A percentile compares a stretch with the other conserved stretches of the same genome.
These are phyloP conservation scores for Ictalurus furcatus DNA, from an alignment of 2,113 vertebrate species.

Conservation along the genomic window DNA sequence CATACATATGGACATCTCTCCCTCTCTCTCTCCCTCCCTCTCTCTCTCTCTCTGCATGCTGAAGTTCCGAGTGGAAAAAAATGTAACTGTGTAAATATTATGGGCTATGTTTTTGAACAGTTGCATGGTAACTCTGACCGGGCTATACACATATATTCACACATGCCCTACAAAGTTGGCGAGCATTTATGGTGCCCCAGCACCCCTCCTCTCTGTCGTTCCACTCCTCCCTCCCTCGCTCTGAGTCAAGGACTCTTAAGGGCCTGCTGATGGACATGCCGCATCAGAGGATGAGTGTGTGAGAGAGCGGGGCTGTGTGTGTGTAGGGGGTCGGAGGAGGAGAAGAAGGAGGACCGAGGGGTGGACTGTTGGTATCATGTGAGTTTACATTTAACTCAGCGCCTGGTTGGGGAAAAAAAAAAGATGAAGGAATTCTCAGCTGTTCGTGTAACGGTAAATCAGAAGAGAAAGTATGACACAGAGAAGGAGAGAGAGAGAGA, in stretches of 20 bases:
- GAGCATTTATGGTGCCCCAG: constrained; percentile 49
- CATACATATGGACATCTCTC: constrained; percentile 31
- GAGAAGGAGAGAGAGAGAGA: not conserved
- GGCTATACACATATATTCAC: constrained; percentile 56
- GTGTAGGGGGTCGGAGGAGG: not conserved
- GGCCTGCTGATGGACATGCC: constrained; percentile 69
- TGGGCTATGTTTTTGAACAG: constrained; percentile 69
- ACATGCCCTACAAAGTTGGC: constrained; percentile 61
- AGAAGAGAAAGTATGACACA: not conserved
- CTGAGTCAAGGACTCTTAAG: constrained; percentile 71
- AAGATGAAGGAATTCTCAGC: constrained; percentile 3
- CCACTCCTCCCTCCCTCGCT: constrained; percentile 37
- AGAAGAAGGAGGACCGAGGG: not conserved
- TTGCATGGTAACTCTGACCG: constrained; percentile 72
- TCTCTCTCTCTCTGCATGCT: constrained; percentile 43
- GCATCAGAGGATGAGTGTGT: constrained; percentile 55
- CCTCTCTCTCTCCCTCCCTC: constrained; percentile 42
- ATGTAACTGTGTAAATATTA: constrained; percentile 76
- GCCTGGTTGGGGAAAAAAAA: constrained; percentile 24
- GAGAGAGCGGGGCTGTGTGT: not conserved
- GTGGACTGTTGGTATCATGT: constrained; percentile 15
- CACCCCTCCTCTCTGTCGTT: constrained; percentile 19
- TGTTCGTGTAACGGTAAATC: not conserved
- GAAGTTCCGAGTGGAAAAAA: constrained; percentile 72
- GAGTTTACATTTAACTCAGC: constrained; percentile 41